Evolutionary conservation across 1,140 invertebrate species (phyloP).

Genomic region (Drosophila bocki): DNA sequence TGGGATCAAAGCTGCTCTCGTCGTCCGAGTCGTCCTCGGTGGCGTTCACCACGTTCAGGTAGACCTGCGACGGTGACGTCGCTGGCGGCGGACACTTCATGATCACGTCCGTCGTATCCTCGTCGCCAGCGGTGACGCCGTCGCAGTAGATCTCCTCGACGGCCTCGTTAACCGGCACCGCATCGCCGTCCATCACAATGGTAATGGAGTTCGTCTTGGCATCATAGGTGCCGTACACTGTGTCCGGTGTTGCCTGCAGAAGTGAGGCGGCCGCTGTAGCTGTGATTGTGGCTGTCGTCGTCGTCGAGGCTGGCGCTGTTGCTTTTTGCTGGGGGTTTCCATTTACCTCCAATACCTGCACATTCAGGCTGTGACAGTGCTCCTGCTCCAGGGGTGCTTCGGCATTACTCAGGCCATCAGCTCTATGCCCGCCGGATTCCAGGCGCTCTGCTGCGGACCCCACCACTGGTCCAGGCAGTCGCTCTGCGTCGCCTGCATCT

Average conservation of each 20-base stretch:
- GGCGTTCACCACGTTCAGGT: slow-evolving; percentile 85
- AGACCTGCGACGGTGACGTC: slow-evolving; percentile 82
- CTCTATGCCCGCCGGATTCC: slow-evolving; percentile 90
- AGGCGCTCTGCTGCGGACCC: slow-evolving; percentile 91
- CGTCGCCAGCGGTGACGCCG: slow-evolving; percentile 60
- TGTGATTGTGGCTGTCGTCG: slow-evolving; percentile 54
- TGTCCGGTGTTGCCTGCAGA: slow-evolving; percentile 86
- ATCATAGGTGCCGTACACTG: slow-evolving; percentile 90
- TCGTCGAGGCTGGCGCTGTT: slow-evolving; percentile 25
- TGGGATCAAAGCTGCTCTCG: slow-evolving; percentile 75
- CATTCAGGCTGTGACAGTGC: slow-evolving; percentile 28
- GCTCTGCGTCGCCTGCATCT: slow-evolving; percentile 81
- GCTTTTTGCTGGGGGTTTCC: slow-evolving; percentile 76
- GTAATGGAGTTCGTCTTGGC: slow-evolving; percentile 90
- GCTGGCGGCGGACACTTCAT: slow-evolving; percentile 83
- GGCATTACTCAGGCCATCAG: slow-evolving; percentile 72
- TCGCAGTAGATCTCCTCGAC: slow-evolving; percentile 83
- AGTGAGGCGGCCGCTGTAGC: slow-evolving; percentile 47
- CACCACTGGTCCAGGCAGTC: slow-evolving; percentile 88
- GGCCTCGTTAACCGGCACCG: slow-evolving; percentile 86
- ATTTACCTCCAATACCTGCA: slow-evolving; percentile 85
- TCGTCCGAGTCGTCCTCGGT: slow-evolving; percentile 85
- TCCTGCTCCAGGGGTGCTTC: not conserved
- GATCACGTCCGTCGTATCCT: slow-evolving; percentile 58
- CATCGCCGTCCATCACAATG: slow-evolving; percentile 88